Conservation (phyloP, 1,140 invertebrate species). For the Camponotus floridanus region DNA sequence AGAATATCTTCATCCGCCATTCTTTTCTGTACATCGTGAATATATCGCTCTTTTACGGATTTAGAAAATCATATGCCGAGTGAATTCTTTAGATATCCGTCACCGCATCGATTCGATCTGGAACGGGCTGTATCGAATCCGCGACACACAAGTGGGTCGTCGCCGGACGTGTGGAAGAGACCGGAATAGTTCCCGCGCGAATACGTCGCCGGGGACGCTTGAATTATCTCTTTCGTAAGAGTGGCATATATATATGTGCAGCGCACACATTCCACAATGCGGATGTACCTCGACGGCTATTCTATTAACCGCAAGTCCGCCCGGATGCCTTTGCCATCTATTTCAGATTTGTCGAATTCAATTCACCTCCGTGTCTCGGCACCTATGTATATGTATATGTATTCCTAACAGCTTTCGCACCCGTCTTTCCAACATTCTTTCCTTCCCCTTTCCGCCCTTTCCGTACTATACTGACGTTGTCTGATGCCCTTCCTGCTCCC, state of each 20-base stretch:
- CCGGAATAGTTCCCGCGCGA: slow-evolving; percentile 64
- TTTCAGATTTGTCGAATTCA: slow-evolving; percentile 72
- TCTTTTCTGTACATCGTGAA: not conserved
- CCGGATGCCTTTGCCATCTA: slow-evolving; percentile 47
- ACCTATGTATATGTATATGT: not conserved
- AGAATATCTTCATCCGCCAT: not conserved
- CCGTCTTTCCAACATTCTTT: slow-evolving; percentile 24
- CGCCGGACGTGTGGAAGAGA: slow-evolving; percentile 23
- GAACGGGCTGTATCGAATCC: slow-evolving; percentile 60
- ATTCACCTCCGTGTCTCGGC: slow-evolving; percentile 32
- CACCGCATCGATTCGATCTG: slow-evolving; percentile 51
- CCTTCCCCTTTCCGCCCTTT: not conserved
- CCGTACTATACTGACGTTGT: not conserved
- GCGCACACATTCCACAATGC: slow-evolving; percentile 26
- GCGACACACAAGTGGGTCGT: slow-evolving; percentile 45
- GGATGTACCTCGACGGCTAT: slow-evolving; percentile 51
- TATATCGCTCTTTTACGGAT: slow-evolving; percentile 30
- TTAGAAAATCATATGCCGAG: slow-evolving; percentile 42
- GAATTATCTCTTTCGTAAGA: slow-evolving; percentile 69
- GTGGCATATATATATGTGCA: not conserved
- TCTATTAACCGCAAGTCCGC: slow-evolving; percentile 69
- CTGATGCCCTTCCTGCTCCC: not conserved
- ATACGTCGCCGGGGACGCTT: slow-evolving; percentile 57
- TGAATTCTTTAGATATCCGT: slow-evolving; percentile 62
- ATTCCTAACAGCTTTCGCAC: not conserved